A percentile compares a stretch with the other conserved stretches of the same genome.
phyloP scores from a whole-genome alignment of 2,113 vertebrate species.

The Butorides virescens region DNA sequence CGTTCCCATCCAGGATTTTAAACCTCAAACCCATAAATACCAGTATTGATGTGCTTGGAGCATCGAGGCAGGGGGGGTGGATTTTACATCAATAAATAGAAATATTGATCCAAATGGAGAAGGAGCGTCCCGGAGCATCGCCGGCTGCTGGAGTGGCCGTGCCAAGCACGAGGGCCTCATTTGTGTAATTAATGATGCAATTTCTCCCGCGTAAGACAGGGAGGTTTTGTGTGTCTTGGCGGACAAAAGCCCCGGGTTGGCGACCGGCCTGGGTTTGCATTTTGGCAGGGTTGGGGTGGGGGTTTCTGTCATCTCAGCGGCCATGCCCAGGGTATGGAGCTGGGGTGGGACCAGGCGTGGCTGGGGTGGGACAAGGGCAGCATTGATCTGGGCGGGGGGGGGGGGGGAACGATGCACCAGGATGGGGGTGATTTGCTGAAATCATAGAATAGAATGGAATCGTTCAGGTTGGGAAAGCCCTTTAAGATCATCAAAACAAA shows the following conservation, averaged over 20 bases:
- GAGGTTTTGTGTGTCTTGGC: neutral
- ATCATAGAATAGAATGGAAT: no score
- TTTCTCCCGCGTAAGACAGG: neutral
- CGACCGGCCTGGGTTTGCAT: rapidly evolving
- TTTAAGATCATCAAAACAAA: no score
- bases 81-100: neutral
- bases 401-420: rapidly evolving
- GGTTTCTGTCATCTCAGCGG: neutral
- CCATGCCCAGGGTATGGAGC: neutral
- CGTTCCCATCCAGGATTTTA: neutral
- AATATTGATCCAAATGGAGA: neutral
- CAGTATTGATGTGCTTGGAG: neutral
- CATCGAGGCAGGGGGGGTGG: rapidly evolving
- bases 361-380: neutral
- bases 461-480: no score
- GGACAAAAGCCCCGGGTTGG: neutral
- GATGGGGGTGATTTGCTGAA: neutral
- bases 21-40: neutral
- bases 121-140: rapidly evolving
- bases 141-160: rapidly evolving
- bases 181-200: neutral
- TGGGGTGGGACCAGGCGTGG: neutral
- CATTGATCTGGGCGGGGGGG: neutral
- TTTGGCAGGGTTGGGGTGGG: neutral
- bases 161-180: neutral